Conservation (phyloP, 2,113 vertebrate genomes). For the Anhinga anhinga region DNA sequence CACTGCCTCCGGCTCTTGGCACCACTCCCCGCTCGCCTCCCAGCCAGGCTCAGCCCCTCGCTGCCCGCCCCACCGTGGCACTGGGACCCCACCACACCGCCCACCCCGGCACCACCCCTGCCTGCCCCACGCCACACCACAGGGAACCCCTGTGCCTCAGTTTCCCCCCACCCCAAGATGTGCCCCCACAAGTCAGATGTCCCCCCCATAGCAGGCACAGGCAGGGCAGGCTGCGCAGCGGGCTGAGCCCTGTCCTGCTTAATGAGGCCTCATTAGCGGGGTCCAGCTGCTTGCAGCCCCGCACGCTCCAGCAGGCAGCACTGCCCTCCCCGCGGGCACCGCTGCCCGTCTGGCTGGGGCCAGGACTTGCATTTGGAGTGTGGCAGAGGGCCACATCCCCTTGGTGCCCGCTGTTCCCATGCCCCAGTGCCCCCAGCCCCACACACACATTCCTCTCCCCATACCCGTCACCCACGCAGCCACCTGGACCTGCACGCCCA, state of each 20-base stretch:
- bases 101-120: not conserved
- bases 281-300: constrained; percentile 74
- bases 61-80: not conserved
- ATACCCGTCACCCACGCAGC: not conserved
- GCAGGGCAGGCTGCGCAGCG: not conserved
- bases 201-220: not conserved
- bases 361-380: not conserved
- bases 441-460: not conserved
- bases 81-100: constrained; percentile 10
- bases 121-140: not conserved
- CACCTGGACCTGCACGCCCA: rapidly evolving
- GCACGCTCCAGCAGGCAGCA: constrained; percentile 24
- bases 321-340: constrained; percentile 58
- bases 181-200: not conserved
- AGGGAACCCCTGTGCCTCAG: not conserved
- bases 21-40: constrained; percentile 68
- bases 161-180: not conserved
- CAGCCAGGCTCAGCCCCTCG: constrained; percentile 52
- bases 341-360: not conserved
- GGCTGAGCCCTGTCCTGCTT: constrained; percentile 54
- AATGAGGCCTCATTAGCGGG: constrained; percentile 81
- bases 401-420: not conserved
- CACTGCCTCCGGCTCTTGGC: constrained; percentile 57
- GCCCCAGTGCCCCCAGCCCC: not conserved
- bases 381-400: not conserved